A percentile compares a stretch with the other conserved stretches of the same genome.
Conservation (phyloP, 2,113 vertebrate species). For the Thalassoma bifasciatum region DNA sequence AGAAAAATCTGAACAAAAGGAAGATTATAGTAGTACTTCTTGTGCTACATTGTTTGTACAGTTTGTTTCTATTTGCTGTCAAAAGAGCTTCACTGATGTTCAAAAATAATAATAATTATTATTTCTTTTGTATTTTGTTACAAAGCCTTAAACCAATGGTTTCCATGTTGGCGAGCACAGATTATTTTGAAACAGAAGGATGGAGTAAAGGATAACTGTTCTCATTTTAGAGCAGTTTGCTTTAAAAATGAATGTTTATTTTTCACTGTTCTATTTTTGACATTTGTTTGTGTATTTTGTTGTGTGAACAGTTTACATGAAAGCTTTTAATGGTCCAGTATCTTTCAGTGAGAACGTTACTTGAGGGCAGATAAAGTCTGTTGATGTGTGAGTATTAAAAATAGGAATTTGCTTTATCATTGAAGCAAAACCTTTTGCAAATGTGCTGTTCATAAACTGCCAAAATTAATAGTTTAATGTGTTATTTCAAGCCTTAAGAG, state of each 20-base stretch:
- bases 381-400: background rate
- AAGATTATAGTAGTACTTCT: conserved; percentile 29
- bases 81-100: conserved; percentile 11
- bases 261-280: conserved; percentile 16
- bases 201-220: background rate
- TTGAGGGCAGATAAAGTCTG: conserved; percentile 2
- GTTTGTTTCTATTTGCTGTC: conserved; percentile 6
- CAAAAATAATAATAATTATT: background rate
- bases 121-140: conserved; percentile 19
- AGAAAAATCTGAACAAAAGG: background rate
- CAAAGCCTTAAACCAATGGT: background rate
- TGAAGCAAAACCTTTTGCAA: conserved; percentile 8
- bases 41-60: conserved; percentile 6
- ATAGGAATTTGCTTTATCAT: conserved; percentile 35
- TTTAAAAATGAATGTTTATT: conserved; percentile 13
- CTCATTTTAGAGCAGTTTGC: too few species aligned
- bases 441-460: too few species aligned
- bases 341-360: background rate
- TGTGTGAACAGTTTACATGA: background rate
- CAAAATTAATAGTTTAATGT: background rate
- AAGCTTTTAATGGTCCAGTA: conserved; percentile 9
- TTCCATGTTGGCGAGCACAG: background rate
- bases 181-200: conserved; percentile 23
- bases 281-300: background rate
- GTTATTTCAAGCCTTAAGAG: conserved; percentile 29